A percentile compares a stretch with the other conserved stretches of the same genome.
phyloP scores from a whole-genome alignment of 2,888 invertebrate genomes.

The Pristionchus japonicus region DNA sequence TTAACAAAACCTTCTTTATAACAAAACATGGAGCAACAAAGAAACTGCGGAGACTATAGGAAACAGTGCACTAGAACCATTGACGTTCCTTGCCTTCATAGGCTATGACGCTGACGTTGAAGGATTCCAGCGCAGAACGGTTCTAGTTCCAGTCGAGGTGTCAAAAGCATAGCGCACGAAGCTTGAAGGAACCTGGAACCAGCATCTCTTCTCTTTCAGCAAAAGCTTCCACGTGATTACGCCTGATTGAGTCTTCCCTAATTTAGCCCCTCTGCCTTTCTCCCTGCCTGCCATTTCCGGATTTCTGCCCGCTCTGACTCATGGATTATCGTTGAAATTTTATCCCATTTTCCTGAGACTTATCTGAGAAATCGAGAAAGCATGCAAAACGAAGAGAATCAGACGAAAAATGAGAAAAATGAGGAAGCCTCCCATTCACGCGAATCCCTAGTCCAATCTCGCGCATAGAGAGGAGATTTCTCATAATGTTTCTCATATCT shows the following conservation, averaged over 20 bases:
- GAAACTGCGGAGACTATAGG: too few relatives aligned
- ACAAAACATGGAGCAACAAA: too few relatives aligned
- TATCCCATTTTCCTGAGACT: background rate
- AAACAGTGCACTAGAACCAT: too few relatives aligned
- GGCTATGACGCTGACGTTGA: too few relatives aligned
- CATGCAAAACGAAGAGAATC: background rate
- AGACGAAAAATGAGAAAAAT: too few relatives aligned
- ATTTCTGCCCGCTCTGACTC: constrained; percentile 1
- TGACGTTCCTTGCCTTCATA: too few relatives aligned
- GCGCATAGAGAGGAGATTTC: background rate
- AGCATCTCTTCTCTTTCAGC: background rate
- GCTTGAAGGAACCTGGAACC: too few relatives aligned
- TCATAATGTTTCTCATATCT: constrained; percentile 25
- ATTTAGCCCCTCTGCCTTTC: background rate
- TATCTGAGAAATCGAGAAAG: background rate
- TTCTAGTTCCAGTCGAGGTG: too few relatives aligned
- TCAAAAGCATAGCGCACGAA: too few relatives aligned
- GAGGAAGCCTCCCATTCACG: background rate
- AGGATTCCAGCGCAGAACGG: too few relatives aligned
- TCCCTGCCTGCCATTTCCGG: background rate
- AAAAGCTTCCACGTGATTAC: background rate
- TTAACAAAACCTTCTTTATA: too few relatives aligned
- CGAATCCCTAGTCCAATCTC: background rate
- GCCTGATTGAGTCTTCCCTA: background rate
- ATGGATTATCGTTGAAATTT: background rate